These are phyloP conservation scores for Apistogramma diplotaenia DNA, from an alignment of 2,113 vertebrate species.

Conservation along the genomic window DNA sequence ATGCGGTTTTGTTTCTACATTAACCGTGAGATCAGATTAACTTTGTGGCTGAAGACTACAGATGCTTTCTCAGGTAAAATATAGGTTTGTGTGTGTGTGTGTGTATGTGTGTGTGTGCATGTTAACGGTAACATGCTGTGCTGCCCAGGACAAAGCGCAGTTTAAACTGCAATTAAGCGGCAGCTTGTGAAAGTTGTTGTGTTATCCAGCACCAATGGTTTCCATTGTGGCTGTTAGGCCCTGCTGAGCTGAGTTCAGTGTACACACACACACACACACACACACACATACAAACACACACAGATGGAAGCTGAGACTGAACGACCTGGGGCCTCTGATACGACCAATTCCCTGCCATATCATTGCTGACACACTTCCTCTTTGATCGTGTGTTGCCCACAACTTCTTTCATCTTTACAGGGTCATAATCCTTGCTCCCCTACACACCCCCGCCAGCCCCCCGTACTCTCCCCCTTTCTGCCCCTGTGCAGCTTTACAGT, in stretches of 20 bases:
- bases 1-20: constrained; percentile 73
- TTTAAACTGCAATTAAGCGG: constrained; percentile 76
- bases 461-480: constrained; percentile 6
- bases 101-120: constrained; percentile 12
- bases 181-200: constrained; percentile 73
- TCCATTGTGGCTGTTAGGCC: constrained; percentile 68
- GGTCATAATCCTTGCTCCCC: constrained; percentile 77
- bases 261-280: constrained; percentile 30
- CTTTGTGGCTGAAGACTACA: constrained; percentile 53
- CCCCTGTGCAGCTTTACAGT: constrained; percentile 58
- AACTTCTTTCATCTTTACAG: constrained; percentile 81
- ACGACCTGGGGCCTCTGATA: constrained; percentile 61
- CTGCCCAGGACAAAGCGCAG: constrained; percentile 62
- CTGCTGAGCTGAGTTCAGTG: constrained; percentile 64
- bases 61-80: constrained; percentile 54
- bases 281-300: constrained; percentile 29
- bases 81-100: not conserved
- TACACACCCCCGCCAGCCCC: constrained; percentile 30
- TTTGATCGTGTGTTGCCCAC: constrained; percentile 77
- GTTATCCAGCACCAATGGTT: constrained; percentile 69
- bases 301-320: constrained; percentile 34
- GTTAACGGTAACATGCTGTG: constrained; percentile 47
- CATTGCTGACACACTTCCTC: constrained; percentile 73
- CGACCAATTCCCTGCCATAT: constrained; percentile 72
- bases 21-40: constrained; percentile 77